These are phyloP conservation scores for Phoenicopterus ruber DNA, from an alignment of 2,113 vertebrate species.

Conservation along the genomic window DNA sequence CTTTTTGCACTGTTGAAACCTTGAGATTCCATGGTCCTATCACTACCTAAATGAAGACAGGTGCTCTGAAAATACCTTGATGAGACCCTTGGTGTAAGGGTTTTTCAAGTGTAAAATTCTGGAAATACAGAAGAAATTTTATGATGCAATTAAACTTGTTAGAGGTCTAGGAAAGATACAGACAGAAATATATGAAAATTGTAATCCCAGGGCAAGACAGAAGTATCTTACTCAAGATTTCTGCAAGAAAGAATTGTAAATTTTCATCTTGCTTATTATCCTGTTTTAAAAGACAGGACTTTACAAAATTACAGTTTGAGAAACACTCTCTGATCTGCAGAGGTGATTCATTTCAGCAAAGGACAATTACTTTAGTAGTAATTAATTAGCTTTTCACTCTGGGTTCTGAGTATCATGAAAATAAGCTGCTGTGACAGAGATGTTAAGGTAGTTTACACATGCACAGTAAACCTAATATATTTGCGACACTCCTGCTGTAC, in stretches of 20 bases:
- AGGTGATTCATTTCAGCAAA: neutral
- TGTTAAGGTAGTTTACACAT: neutral
- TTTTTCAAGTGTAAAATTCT: neutral
- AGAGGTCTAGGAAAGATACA: neutral
- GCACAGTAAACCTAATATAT: neutral
- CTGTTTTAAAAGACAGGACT: neutral
- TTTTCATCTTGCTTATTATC: neutral
- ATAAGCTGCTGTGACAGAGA: neutral
- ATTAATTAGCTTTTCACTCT: neutral
- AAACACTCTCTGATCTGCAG: neutral
- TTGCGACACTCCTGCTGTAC: neutral
- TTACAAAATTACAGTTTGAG: neutral
- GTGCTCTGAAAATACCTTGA: neutral
- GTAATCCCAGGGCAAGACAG: neutral
- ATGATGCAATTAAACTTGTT: neutral
- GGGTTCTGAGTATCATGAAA: neutral
- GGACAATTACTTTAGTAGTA: neutral
- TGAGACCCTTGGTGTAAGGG: neutral
- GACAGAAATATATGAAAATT: neutral
- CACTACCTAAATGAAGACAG: neutral
- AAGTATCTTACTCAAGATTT: neutral
- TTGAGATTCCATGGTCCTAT: neutral
- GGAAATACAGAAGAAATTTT: neutral
- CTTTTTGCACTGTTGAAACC: neutral
- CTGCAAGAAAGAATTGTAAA: neutral